Base-by-base conservation (phyloP, 1,140 invertebrate species). In the Lasioglossum albipes region DNA sequence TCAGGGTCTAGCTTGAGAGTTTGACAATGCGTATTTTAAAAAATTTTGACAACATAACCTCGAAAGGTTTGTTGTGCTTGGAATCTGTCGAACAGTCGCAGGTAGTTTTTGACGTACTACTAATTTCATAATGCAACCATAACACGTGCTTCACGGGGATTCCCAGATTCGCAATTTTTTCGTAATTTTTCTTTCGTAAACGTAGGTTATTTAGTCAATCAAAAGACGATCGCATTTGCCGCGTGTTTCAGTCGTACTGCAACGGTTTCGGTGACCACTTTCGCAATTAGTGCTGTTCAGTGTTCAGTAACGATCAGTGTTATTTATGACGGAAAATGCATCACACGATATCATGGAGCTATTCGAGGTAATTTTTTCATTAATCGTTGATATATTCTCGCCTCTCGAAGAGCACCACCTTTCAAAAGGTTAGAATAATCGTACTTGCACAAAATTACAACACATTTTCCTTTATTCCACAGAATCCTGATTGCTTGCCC, bases 401-500 rank as follows among this genome's bases (percentile, higher is more conserved):
- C 36, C 57, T 7, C 10, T 6, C 68, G 49, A 42, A 3, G 31
- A 64, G 22, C 7, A 7, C 22, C 0, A 1, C 20, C 20, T 73
- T 22, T 20, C 9, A 27, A 13, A 4, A 59, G 36, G 64, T 78
- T 80, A 83, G 16, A 72, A 49, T 36, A 41, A 62, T 7, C 1
- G 27, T 2, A 22, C 61, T 82, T 64, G 27, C 27, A 5, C 41
- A 36, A 68, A 66, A 16, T 68, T 12, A 12, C 12, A 18, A 41
- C 45, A 54, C 10, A 5, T 61, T 41, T 49, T 72, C 16, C 13
- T 68, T 65, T 66, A 7, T 81, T 69, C 65, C 84, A 81, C 41
- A 93, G 91, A 93, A 93, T 91, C 89, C 89, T 2, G 75, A 91
- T 20, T 36, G 20, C 0, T 59, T 89, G 73, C 88, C 91, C 12